These are phyloP conservation scores for Halotydeus destructor DNA, from an alignment of 1,140 invertebrate genomes.

Conservation along the genomic window DNA sequence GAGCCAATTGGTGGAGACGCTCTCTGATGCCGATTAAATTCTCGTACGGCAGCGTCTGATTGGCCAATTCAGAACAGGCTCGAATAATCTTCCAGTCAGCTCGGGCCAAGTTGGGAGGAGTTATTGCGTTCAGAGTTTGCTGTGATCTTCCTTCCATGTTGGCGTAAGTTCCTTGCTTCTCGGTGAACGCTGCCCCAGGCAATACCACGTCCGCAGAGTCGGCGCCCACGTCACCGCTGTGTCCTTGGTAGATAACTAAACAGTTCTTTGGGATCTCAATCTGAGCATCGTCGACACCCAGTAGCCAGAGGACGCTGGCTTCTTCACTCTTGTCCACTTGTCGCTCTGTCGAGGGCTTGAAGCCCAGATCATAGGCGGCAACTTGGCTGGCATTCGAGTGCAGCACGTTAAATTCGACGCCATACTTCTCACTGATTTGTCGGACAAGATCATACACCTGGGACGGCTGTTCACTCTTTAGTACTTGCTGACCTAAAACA, in stretches of 20 bases:
- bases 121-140: conserved; percentile 68
- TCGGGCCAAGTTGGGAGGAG: conserved; percentile 74
- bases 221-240: conserved; percentile 87
- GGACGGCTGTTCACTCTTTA: conserved; percentile 50
- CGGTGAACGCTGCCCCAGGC: conserved; percentile 93
- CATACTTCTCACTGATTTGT: conserved; percentile 22
- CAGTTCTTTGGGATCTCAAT: conserved; percentile 55
- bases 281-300: conserved; percentile 76
- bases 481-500: conserved; percentile 65
- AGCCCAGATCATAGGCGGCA: conserved; percentile 86
- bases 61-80: conserved; percentile 61
- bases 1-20: conserved; percentile 62
- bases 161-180: conserved; percentile 88
- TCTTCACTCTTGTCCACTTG: conserved; percentile 32
- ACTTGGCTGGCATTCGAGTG: conserved; percentile 45
- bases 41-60: conserved; percentile 67
- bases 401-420: conserved; percentile 20
- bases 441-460: conserved; percentile 46
- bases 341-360: conserved; percentile 49
- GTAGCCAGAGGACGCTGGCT: conserved; percentile 63
- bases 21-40: conserved; percentile 56
- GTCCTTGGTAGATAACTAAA: conserved; percentile 88
- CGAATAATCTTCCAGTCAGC: conserved; percentile 97
- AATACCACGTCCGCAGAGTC: conserved; percentile 65
- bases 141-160: conserved; percentile 96